Evolutionary conservation across 2,797 vertebrate species (phyloP).

Genomic region (Myripristis jacobus): DNA sequence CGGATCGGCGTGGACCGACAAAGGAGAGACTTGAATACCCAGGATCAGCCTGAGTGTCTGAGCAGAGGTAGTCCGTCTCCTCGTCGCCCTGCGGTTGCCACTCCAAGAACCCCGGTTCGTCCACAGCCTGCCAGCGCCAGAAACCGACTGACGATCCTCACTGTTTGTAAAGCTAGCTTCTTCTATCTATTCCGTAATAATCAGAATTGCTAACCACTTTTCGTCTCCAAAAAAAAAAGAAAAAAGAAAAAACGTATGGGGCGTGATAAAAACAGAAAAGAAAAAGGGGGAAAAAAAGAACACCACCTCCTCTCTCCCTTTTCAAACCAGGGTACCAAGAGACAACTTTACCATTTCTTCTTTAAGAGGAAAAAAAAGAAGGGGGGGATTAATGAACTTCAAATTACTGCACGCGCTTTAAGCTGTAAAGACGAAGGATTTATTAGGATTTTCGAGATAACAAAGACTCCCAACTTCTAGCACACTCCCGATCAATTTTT

Average conservation of each 20-base stretch:
- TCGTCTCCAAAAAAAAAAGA: conserved; percentile 79
- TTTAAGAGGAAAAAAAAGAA: conserved; percentile 86
- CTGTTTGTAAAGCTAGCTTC: conserved; percentile 85
- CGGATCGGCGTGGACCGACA: conserved; percentile 1
- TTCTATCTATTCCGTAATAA: conserved; percentile 90
- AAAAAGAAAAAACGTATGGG: conserved; percentile 68
- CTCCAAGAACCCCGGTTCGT: conserved; percentile 41
- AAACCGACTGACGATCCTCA: conserved; percentile 66
- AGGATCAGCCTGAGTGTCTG: conserved; percentile 44
- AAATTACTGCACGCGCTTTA: conserved; percentile 95
- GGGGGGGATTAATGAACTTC: conserved; percentile 98
- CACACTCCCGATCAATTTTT: conserved; percentile 97
- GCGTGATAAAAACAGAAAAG: conserved; percentile 75
- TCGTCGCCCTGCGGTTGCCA: conserved; percentile 42
- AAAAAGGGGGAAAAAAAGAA: conserved; percentile 53
- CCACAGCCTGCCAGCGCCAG: conserved; percentile 45
- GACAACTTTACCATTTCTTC: conserved; percentile 94
- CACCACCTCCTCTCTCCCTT: conserved; percentile 88
- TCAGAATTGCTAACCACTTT: conserved; percentile 96
- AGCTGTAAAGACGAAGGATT: conserved; percentile 99
- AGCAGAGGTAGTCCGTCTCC: conserved; percentile 54
- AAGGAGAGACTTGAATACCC: conserved; percentile 41
- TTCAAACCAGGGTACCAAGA: conserved; percentile 89
- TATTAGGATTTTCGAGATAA: conserved; percentile 99
- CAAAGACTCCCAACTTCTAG: conserved; percentile 98